Evolutionary conservation across 2,113 vertebrate genomes (phyloP).

Genomic region (Podocnemis expansa): DNA sequence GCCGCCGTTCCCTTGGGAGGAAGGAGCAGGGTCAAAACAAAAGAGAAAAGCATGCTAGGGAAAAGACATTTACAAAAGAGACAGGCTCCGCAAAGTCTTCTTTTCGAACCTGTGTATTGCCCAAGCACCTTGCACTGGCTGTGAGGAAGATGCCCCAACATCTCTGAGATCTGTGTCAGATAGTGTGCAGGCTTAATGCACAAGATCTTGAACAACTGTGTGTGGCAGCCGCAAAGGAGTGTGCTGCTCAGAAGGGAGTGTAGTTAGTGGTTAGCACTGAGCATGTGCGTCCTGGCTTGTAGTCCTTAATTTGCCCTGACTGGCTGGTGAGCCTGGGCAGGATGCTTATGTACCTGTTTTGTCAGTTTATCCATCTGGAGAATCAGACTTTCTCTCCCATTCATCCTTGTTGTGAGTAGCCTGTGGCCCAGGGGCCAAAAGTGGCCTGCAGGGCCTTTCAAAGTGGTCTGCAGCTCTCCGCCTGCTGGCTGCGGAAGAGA

Average conservation of each 20-base stretch:
- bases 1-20: neutral
- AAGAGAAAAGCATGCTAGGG: neutral
- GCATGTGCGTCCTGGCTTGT: neutral
- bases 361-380: neutral
- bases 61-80: neutral
- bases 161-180: neutral
- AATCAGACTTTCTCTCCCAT: neutral
- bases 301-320: neutral
- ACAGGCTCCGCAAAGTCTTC: neutral
- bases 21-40: accelerated
- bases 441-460: too few relatives aligned
- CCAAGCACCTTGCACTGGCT: neutral
- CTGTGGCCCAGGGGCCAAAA: too few relatives aligned
- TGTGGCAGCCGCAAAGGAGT: neutral
- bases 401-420: neutral
- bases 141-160: neutral
- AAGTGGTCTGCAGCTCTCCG: too few relatives aligned
- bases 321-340: neutral
- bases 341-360: too few relatives aligned
- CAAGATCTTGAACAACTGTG: neutral
- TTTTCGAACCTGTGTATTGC: neutral
- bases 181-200: neutral
- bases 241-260: neutral
- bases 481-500: too few relatives aligned
- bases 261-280: neutral